phyloP scores from a whole-genome alignment of 1,140 invertebrate genomes.

The Scaptomyza graminum region DNA sequence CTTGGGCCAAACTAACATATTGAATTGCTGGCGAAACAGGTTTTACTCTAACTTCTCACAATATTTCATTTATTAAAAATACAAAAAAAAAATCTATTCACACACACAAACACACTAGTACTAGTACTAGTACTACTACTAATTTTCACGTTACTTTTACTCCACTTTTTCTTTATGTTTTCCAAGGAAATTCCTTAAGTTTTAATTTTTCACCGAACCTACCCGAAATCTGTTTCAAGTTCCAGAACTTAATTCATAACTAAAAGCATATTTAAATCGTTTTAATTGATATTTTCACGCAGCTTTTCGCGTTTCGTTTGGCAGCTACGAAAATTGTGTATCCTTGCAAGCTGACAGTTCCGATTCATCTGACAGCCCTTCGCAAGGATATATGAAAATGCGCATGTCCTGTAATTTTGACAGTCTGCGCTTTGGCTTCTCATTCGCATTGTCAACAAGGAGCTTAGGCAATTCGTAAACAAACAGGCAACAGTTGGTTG shows the following conservation, averaged over 20 bases:
- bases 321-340: constrained; percentile 76
- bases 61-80: too few species aligned
- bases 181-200: not conserved
- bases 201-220: constrained; percentile 13
- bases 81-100: too few species aligned
- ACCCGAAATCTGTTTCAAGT: constrained; percentile 28
- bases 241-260: constrained; percentile 37
- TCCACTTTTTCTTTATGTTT: not conserved
- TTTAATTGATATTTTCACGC: constrained; percentile 28
- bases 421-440: constrained; percentile 52
- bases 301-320: constrained; percentile 32
- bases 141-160: not conserved
- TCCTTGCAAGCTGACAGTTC: constrained; percentile 66
- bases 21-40: too few species aligned
- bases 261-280: constrained; percentile 43
- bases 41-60: too few species aligned
- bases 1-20: not conserved
- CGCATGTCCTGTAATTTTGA: constrained; percentile 61
- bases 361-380: constrained; percentile 38
- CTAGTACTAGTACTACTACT: too few species aligned
- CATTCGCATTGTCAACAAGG: constrained; percentile 48
- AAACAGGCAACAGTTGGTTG: constrained; percentile 49
- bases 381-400: constrained; percentile 51
- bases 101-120: not conserved
- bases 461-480: constrained; percentile 14